Evolutionary conservation across 2,113 vertebrate species (phyloP), one percentile per base, ranked within the genome.

Genomic region (Megalops atlanticus): DNA sequence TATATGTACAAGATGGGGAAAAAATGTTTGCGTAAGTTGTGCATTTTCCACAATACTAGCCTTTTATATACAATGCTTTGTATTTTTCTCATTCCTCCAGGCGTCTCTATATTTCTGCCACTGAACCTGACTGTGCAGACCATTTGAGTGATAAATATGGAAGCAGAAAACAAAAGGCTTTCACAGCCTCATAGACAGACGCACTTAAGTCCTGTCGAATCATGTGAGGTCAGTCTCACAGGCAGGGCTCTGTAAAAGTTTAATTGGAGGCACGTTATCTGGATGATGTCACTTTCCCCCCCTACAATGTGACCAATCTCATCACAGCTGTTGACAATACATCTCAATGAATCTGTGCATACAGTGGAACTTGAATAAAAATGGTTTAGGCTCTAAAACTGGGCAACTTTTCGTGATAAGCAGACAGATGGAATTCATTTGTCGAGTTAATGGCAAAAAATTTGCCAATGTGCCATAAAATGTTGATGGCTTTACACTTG

Each of bases 321-420:
- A 64, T 64, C 58, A 31, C 58, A 64, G 58, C 58, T 64, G 58
- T 64, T 31, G 58, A 64, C 58, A 64, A 64, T 31, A 31, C 58
- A 64, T 64, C 58, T 10, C 58, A 64, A 15, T 31, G 8, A 64
- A 64, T 8, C 24, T 64, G n/a, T 58, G 52, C 21, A 18, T 64
- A 10, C n/a, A 31, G 24, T 64, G 11, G n/a, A 64, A 31, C n/a
- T 64, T 52, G 11, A 10, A 31, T 11, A 21, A n/a, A 24, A 31
- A 31, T n/a, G n/a, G n/a, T n/a, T n/a, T n/a, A n/a, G n/a, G n/a
- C n/a, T n/a, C n/a, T n/a, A n/a, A 31, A 64, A 31, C 24, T 21
- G 31, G n/a, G n/a, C 8, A 27, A 1, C 8, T 7, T 4, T 64
- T 64, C n/a, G 11, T 27, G 24, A 64, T 1, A 31, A n/a, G 58